These are phyloP conservation scores for Ceratina australensis DNA, from an alignment of 1,140 invertebrate genomes.

Conservation along the genomic window DNA sequence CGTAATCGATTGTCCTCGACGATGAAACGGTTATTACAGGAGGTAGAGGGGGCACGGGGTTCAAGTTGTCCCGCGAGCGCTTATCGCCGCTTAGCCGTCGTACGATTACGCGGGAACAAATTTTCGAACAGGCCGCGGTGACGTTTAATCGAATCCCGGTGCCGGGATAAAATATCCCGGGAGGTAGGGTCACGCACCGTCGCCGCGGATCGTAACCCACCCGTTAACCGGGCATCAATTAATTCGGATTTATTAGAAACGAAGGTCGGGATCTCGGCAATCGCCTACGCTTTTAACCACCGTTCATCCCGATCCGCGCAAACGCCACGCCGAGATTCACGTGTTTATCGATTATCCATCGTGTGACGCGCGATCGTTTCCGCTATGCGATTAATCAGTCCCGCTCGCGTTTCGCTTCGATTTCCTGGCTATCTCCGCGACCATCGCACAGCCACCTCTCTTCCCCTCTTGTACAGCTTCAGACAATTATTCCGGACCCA, in stretches of 20 bases:
- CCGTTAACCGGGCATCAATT: constrained; percentile 46
- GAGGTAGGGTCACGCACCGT: constrained; percentile 41
- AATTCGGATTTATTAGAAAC: constrained; percentile 62
- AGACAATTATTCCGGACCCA: too few relatives aligned
- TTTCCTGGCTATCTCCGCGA: constrained; percentile 18
- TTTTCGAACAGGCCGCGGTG: constrained; percentile 11
- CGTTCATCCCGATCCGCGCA: constrained; percentile 15
- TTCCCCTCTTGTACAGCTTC: too few relatives aligned
- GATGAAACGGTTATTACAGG: constrained; percentile 22
- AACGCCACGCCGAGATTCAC: constrained; percentile 29
- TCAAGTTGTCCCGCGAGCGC: not conserved
- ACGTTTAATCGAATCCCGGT: constrained; percentile 56
- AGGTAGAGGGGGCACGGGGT: not conserved
- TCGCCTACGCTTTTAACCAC: constrained; percentile 27
- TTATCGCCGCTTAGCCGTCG: constrained; percentile 6
- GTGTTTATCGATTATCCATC: constrained; percentile 54
- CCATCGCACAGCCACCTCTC: too few relatives aligned
- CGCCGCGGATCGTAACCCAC: constrained; percentile 17
- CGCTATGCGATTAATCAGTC: constrained; percentile 41
- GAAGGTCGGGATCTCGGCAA: constrained; percentile 20
- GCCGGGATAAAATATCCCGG: constrained; percentile 43
- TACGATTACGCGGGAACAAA: constrained; percentile 10
- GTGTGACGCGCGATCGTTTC: constrained; percentile 38
- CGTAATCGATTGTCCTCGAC: constrained; percentile 28
- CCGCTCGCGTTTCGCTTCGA: constrained; percentile 16